Evolutionary conservation across 2,797 vertebrate genomes (phyloP).

Genomic region (Phyllotis vaccarum): DNA sequence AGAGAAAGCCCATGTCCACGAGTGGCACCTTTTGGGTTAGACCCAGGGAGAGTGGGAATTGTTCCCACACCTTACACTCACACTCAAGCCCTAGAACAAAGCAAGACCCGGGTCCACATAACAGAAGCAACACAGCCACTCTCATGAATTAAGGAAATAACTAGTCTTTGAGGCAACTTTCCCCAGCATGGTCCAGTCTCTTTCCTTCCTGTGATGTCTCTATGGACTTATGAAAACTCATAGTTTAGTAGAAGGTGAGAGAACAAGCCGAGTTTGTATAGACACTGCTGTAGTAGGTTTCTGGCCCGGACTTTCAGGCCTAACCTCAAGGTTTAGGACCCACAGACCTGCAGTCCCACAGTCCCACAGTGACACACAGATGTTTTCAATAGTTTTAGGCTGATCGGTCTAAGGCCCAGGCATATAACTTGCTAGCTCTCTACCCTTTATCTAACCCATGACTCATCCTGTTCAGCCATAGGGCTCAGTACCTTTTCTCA

Average conservation of each 20-base stretch:
- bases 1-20: not conserved
- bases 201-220: not conserved
- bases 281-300: too few species aligned
- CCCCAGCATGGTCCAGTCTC: not conserved
- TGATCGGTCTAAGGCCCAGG: too few species aligned
- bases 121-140: not conserved
- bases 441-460: too few species aligned
- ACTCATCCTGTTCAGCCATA: too few species aligned
- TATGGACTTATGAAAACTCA: not conserved
- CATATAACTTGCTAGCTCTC: too few species aligned
- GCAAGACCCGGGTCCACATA: not conserved
- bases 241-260: not conserved
- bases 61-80: too few species aligned
- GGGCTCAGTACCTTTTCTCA: too few species aligned
- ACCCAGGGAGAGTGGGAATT: not conserved
- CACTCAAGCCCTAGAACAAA: not conserved
- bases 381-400: too few species aligned
- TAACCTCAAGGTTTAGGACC: too few species aligned
- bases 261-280: not conserved
- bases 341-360: too few species aligned
- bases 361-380: too few species aligned
- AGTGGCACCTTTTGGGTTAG: accelerated
- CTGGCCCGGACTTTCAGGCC: too few species aligned
- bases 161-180: not conserved
- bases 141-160: not conserved